These are phyloP conservation scores for Geophilus truncorum DNA, from an alignment of 2,888 invertebrate genomes.

Conservation along the genomic window DNA sequence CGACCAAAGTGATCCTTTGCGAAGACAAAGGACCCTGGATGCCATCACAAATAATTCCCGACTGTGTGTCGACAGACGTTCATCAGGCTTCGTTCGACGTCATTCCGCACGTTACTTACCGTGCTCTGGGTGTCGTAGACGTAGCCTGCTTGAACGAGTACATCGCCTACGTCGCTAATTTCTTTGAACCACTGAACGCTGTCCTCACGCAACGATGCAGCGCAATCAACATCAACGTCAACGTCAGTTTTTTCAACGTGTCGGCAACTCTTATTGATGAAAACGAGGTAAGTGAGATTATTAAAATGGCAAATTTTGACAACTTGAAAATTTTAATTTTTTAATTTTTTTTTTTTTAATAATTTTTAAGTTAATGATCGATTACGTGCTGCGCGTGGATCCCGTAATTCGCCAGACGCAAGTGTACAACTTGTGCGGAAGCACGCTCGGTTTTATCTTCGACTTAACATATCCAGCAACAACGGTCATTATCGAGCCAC, in stretches of 20 bases:
- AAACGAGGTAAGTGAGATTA: conserved; percentile 41
- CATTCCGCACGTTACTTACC: conserved; percentile 75
- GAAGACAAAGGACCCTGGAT: conserved; percentile 74
- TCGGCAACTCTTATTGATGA: conserved; percentile 50
- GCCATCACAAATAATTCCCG: conserved; percentile 83
- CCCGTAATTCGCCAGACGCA: conserved; percentile 86
- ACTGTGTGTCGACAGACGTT: conserved; percentile 91
- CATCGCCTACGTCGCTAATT: conserved; percentile 60
- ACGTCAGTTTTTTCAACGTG: conserved; percentile 81
- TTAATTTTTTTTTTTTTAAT: background rate
- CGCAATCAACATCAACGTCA: conserved; percentile 89
- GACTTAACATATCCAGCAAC: conserved; percentile 90
- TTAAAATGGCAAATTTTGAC: background rate
- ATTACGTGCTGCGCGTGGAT: conserved; percentile 78
- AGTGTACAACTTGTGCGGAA: conserved; percentile 89
- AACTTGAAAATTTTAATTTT: background rate
- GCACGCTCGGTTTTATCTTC: conserved; percentile 86
- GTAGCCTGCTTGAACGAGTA: conserved; percentile 77
- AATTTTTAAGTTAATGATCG: conserved; percentile 56
- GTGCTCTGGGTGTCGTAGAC: conserved; percentile 85
- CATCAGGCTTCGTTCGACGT: conserved; percentile 93
- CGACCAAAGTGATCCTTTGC: conserved; percentile 79
- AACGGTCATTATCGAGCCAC: conserved; percentile 79
- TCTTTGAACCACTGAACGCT: conserved; percentile 70
- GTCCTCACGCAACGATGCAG: conserved; percentile 87